Base-by-base conservation (phyloP, 2,888 invertebrate species). In the Monochamus alternatus region DNA sequence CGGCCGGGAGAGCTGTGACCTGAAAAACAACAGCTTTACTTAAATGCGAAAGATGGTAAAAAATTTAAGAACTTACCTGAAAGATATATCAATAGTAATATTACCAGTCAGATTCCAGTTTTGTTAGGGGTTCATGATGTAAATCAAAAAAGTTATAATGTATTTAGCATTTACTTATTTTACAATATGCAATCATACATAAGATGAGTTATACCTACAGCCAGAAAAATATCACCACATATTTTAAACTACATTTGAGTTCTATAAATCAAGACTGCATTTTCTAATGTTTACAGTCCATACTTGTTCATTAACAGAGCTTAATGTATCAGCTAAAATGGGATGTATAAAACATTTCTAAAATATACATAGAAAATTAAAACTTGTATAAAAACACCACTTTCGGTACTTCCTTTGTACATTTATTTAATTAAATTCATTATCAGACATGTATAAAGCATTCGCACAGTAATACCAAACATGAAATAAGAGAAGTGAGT, bases 371-470 rank as follows among this genome's bases (percentile, higher is more conserved):
- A 88, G 87, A 88, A 88, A 89, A 88, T 87, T 86, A 88, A 87
- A 88, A 88, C 87, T 88, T 88, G 88, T 89, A 89, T 88, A 89
- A 89, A 89, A 89, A 88, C 88, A 89, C 88, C 87, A 87, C 87
- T 87, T 88, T 88, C 88, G 88, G 89, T 89, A 89, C 88, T 89
- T 89, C 88, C 88, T 90, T 90, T 90, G 89, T 90, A 90, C 90
- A 90, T 90, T 90, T 90, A 90, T 90, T 90, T 90, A 88, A 88
- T 89, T 88, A 89, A 84, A 88, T 89, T 86, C 86, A 86, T 85
- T 89, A 89, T 89, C 89, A 89, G 89, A 90, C 89, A 90, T 90
- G 89, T 90, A 90, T 90, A 90, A 90, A 90, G 90, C 90, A 90
- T 90, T 90, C 90, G 89, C 89, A 90, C 90, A 90, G 89, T 89